Percentiles rank a stretch among this genome's conserved stretches.
Evolutionary conservation across 2,113 vertebrate species (phyloP).

Genomic region (Gulo gulo): DNA sequence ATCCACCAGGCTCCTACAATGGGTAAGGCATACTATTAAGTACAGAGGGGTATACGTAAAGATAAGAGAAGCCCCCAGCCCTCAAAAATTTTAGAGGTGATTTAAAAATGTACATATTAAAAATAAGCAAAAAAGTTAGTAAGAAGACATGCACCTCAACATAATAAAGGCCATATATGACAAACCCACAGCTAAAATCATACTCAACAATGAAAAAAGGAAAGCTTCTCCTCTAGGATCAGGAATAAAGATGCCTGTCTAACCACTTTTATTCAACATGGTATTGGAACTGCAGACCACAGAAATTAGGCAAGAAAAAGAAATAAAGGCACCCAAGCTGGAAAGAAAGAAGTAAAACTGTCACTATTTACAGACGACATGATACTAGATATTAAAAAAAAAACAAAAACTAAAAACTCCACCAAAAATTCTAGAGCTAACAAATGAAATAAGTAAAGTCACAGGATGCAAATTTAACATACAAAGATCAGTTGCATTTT

Average conservation of each 20-base stretch:
- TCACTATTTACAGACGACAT: background rate
- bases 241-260: background rate
- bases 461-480: background rate
- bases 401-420: background rate
- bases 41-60: background rate
- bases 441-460: background rate
- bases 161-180: background rate
- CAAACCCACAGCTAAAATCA: background rate
- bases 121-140: background rate
- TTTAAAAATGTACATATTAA: background rate
- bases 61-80: background rate
- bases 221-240: background rate
- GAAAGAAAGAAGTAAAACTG: background rate
- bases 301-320: background rate
- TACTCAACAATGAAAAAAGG: background rate
- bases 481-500: background rate
- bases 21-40: background rate
- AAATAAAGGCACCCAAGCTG: background rate
- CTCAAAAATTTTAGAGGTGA: background rate
- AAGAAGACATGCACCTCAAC: background rate
- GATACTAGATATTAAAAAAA: background rate
- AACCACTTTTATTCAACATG: background rate
- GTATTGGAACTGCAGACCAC: background rate
- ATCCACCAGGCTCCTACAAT: background rate
- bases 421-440: background rate